Base-by-base conservation (phyloP, 2,888 invertebrate species). In the Lathronympha strigana region DNA sequence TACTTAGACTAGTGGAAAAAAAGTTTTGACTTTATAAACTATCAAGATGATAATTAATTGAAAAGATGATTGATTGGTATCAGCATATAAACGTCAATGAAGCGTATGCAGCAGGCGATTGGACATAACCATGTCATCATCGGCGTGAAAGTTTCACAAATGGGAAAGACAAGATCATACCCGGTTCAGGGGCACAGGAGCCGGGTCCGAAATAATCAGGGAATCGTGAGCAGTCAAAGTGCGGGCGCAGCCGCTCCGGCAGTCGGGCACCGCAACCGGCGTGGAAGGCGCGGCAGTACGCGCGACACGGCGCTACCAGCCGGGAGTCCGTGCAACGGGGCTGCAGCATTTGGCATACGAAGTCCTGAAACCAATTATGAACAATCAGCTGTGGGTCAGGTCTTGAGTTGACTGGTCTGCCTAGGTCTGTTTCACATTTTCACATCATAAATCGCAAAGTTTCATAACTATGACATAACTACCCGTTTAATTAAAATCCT, bases 261-360 rank as follows among this genome's bases (percentile, higher is more conserved):
- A 97, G 82, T 0, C 97, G 93, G 69, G 93, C 93, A 0, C 97
- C 97, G 83, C 98, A 98, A 19, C 97, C 96, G 2, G 94, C 92
- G 93, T 96, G 95, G 82, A 98, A 97, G 60, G 96, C 95, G 68
- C 95, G 93, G 83, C 98, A 98, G 83, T 97, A 97, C 71, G 96
- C 95, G 33, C 96, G 94, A 75, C 98, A 98, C 0, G 97, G 96
- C 15, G 95, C 91, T 66, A 95, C 90, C 66, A 95, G 86, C 25
- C 93, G 92, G 54, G 93, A 93, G 54, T 89, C 93, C 0, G 86
- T 81, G 80, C 98, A 98, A 0, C 95, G 94, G 0, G 98, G 97
- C 81, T 98, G 98, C 50, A 98, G 88, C 68, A 97, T 93, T 77
- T 96, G 95, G 77, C 98, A 98, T 5, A 98, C 94, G 79, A 98